Percentiles rank a stretch among this genome's conserved stretches.
Conservation (phyloP, 2,888 invertebrate genomes). For the Raillietiella orientalis region DNA sequence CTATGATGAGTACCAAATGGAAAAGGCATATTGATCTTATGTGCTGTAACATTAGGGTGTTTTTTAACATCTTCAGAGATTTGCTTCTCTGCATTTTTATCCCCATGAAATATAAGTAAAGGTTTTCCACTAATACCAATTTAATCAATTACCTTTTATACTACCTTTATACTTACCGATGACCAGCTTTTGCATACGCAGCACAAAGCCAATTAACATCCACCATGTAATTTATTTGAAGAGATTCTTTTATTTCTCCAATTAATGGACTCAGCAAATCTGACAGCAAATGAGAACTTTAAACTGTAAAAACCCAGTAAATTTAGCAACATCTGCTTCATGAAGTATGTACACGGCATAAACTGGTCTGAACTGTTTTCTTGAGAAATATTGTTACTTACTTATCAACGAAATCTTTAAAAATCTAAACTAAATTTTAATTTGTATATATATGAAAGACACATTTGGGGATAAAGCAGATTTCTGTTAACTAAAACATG, state of each 20-base stretch:
- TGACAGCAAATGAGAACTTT: too few species aligned
- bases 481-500: too few species aligned
- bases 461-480: too few species aligned
- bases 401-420: too few species aligned
- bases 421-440: too few species aligned
- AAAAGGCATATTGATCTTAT: constrained; percentile 33
- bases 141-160: constrained; percentile 4
- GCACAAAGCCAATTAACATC: constrained; percentile 61
- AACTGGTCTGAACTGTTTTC: too few species aligned
- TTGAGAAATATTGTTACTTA: too few species aligned
- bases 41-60: constrained; percentile 25
- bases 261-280: not conserved
- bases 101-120: constrained; percentile 40
- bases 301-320: too few species aligned
- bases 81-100: constrained; percentile 25
- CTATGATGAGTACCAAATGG: constrained; percentile 63
- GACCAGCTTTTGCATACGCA: constrained; percentile 44
- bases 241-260: constrained; percentile 13
- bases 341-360: too few species aligned
- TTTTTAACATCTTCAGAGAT: constrained; percentile 13
- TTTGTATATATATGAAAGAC: too few species aligned
- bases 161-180: constrained; percentile 17
- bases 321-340: too few species aligned
- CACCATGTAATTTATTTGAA: constrained; percentile 81
- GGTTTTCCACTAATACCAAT: constrained; percentile 23